Evolutionary conservation across 92 coral and sea anemone species (phyloP), one percentile per base, ranked within the genome.

Genomic region (Ricordea florida): DNA sequence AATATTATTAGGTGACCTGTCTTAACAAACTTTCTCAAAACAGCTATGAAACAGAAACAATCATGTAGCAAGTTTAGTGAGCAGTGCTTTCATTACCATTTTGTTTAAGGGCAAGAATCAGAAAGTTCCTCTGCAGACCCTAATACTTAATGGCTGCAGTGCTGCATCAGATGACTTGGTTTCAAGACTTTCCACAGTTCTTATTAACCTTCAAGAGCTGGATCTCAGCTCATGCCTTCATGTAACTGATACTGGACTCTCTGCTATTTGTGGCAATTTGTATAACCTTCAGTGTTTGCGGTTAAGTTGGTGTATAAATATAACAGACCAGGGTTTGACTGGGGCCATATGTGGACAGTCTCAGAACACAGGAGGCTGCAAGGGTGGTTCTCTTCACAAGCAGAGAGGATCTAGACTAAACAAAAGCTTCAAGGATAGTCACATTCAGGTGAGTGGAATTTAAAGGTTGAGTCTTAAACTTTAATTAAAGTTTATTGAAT

Each of bases 261-360:
- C 62, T 31, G 73, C 68, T 15, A 79, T 91, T 6, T 57, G 76
- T 20, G 31, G 71, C 25, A 66, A 22, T 15, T 77, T 91, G 10
- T 41, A 62, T 38, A 80, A 83, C 10, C 75, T 91, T 48, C 75
- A 75, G 11, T 46, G 60, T 21, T 53, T 91, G 47, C 78, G 85
- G 52, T 42, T 91, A 20, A 91, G 97, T 27, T 91, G 97, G 97
- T 91, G 97, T 63, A 89, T 85, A 11, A 91, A 87, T 49, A 76
- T 91, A 6, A 91, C 97, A 10, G 97, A 91, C 72, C 37, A 44
- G 44, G 93, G 97, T 1, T 69, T 91, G 57, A 55, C 63, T 36
- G 97, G 97, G 8, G n/a, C n/a, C n/a, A n/a, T n/a, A n/a, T 15
- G 53, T 38, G 63, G 10, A 36, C 51, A 22, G 22, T 30, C n/a